Conservation (phyloP, 2,113 vertebrate species). For the Thryonomys swinderianus region DNA sequence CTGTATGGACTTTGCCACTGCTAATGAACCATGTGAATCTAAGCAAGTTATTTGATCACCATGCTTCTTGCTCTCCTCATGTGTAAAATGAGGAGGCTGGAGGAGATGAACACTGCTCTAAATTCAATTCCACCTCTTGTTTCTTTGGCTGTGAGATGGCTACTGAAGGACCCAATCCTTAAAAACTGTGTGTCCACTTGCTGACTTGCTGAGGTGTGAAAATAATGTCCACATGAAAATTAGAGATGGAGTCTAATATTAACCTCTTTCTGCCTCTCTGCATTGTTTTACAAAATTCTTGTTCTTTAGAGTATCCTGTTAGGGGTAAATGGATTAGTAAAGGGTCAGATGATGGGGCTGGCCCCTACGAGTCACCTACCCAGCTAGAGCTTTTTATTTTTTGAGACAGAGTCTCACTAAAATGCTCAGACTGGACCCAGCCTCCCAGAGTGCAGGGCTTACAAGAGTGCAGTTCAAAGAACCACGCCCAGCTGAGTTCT, state of each 20-base stretch:
- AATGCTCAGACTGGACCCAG: neutral
- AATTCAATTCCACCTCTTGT: neutral
- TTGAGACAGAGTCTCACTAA: neutral
- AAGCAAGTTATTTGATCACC: neutral
- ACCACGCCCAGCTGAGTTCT: neutral
- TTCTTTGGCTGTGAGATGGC: neutral
- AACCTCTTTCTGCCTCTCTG: neutral
- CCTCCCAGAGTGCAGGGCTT: neutral
- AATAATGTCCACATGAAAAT: neutral
- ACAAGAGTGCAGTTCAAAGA: neutral
- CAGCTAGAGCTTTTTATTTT: neutral
- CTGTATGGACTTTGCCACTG: neutral
- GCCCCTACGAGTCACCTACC: neutral
- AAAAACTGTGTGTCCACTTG: neutral
- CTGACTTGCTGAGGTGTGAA: neutral
- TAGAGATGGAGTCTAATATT: neutral
- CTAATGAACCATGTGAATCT: neutral
- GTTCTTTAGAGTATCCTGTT: neutral
- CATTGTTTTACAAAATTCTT: neutral
- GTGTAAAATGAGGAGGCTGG: neutral
- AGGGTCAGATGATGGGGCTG: neutral
- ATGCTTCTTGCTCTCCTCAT: neutral
- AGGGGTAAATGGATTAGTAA: neutral
- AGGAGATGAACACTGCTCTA: neutral
- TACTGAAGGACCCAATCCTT: neutral